phyloP scores from a whole-genome alignment of 2,797 vertebrate species.

The Muscicapa comitata region DNA sequence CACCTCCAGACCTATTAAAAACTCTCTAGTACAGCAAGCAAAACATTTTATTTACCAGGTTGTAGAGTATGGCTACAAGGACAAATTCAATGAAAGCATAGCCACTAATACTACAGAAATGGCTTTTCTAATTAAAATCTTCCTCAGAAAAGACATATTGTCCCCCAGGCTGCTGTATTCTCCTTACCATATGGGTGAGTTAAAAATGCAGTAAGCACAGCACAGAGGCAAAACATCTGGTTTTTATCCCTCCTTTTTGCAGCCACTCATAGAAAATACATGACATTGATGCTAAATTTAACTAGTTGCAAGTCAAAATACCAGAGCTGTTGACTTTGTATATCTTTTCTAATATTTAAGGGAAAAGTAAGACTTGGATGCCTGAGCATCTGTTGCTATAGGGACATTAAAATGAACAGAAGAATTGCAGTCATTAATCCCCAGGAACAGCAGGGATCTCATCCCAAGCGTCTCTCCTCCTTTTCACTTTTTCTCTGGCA shows the following conservation, averaged over 20 bases:
- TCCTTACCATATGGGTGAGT: background rate
- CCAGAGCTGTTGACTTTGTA: background rate
- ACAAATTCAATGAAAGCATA: background rate
- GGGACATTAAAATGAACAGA: background rate
- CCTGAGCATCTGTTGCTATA: background rate
- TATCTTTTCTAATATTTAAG: background rate
- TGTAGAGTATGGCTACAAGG: background rate
- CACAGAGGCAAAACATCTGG: background rate
- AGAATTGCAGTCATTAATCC: background rate
- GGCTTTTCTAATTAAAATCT: background rate
- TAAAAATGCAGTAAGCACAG: background rate
- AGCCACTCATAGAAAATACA: background rate
- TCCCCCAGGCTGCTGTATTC: background rate
- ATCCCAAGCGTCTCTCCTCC: background rate
- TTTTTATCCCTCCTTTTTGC: background rate
- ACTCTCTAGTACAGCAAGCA: background rate
- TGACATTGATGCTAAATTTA: background rate
- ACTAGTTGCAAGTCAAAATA: background rate
- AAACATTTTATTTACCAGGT: background rate
- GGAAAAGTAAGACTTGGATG: background rate
- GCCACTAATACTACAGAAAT: background rate
- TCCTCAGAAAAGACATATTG: background rate
- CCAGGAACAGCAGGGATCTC: background rate
- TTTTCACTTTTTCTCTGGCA: background rate
- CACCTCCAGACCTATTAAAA: background rate